phyloP scores from a whole-genome alignment of 2,113 vertebrate species.

The Gracilinanus agilis region DNA sequence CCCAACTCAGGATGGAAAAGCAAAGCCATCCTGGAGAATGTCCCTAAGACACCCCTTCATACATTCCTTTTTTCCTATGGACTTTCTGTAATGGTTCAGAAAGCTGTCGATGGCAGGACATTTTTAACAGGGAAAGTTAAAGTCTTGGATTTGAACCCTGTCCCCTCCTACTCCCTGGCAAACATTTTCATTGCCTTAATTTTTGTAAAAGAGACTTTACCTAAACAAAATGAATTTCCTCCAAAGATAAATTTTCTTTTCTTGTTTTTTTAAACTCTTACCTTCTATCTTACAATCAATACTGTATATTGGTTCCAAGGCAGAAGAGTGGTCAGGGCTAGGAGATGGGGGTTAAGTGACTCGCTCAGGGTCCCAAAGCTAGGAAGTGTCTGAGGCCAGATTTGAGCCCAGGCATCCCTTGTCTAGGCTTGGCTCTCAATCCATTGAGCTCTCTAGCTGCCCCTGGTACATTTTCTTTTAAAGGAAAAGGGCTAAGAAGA shows the following conservation, averaged over 20 bases:
- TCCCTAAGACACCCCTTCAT: background rate
- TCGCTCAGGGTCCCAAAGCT: too few relatives aligned
- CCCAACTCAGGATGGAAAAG: slow-evolving; percentile 42
- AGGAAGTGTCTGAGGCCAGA: too few relatives aligned
- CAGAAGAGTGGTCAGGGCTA: too few relatives aligned
- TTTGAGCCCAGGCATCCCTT: too few relatives aligned
- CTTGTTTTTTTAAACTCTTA: too few relatives aligned
- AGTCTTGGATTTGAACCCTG: slow-evolving; percentile 70
- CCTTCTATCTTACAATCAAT: too few relatives aligned
- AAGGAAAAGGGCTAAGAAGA: slow-evolving; percentile 19
- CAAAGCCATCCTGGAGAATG: slow-evolving; percentile 42
- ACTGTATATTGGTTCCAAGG: too few relatives aligned
- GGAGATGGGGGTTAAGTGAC: too few relatives aligned
- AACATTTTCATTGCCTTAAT: slow-evolving; percentile 28
- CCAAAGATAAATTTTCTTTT: slow-evolving; percentile 33
- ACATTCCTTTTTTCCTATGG: background rate
- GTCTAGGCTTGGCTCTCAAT: too few relatives aligned
- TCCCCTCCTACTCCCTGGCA: slow-evolving; percentile 57
- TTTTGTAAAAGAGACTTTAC: slow-evolving; percentile 54
- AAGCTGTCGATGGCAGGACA: slow-evolving; percentile 56
- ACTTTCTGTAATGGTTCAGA: background rate
- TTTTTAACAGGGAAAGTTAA: slow-evolving; percentile 63
- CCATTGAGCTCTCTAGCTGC: too few relatives aligned
- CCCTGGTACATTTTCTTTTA: slow-evolving; percentile 19
- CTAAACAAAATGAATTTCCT: slow-evolving; percentile 72